Base-by-base conservation (phyloP, 2,888 invertebrate genomes). In the Caenorhabditis angaria region DNA sequence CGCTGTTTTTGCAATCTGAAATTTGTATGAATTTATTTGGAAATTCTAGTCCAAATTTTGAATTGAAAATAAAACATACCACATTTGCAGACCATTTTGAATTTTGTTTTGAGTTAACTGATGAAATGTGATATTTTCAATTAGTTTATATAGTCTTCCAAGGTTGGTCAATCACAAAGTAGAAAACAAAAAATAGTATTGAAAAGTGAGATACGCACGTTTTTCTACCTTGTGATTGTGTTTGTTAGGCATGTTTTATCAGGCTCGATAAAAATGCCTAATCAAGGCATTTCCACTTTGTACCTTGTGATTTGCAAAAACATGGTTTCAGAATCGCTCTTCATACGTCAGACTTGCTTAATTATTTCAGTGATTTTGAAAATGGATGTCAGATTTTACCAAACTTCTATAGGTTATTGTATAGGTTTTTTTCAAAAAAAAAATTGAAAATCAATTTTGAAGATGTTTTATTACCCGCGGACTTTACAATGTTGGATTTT, bases 51-150 rank as follows among this genome's bases (percentile, higher is more conserved):
- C 20, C 32, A 51, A 57, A 2, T 4, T 8, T 32, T 20, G 28
- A 54, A 54, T 5, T 27, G 8, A 10, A 25, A 55, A 24, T 25
- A 20, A 18, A 55, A 68, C 68, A 59, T 27, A 68, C 68, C 68
- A 60, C 63, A 68, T 63, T 68, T 68, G 68, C 68, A 68, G 55
- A 48, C 62, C 68, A 68, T 68, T 54, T 63, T 60, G 8, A 28
- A n/a, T n/a, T n/a, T 41, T 12, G 2, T 41, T 12, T 41, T 14
- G 14, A 41, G 18, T 18, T 3, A 41, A 10, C 14, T 41, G 3
- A 3, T 3, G 18, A 10, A 41, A 41, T 41, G 2, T 41, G 5
- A 10, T 41, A 18, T 12, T 41, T 6, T 10, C 18, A 18, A 12
- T 10, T 12, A 41, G 14, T 41, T 12, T 41, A 18, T 41, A 41